Base-by-base conservation (phyloP, 2,113 vertebrate species). In the Grus americana region DNA sequence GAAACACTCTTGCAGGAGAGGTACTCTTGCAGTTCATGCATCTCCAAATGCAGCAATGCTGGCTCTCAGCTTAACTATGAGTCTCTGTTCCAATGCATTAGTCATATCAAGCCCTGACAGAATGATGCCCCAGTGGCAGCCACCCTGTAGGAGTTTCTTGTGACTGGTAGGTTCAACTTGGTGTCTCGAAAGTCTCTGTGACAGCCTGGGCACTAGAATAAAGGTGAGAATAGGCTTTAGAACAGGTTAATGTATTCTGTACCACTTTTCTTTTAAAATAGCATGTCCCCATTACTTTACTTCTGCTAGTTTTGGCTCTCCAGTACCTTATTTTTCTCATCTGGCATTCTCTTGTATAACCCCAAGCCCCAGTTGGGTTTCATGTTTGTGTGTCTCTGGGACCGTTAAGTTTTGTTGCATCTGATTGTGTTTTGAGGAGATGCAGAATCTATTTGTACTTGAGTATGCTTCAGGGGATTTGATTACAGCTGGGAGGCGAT, bases 231-330 rank as follows among this genome's bases (percentile, higher is more conserved):
- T 15, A 67, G 32, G 8, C 7, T 29, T 36, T 59, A 42, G n/a
- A 49, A 66, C 3, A 61, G 17, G 8, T n/a, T 42, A 27, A 32
- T 54, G 4, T 27, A 7, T 47, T 50, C 59, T 80, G 24, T 40
- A 66, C 61, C 2, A 2, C 8, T 71, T 80, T 29, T 21, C 29
- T 75, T 83, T 71, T 65, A 23, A 74, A 75, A 40, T 38, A 36
- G 2, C 3, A 24, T 30, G 7, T 2, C 9, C 20, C 26, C 5
- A 4, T 59, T 63, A 34, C 5, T 62, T 6, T 52, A 18, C 4
- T 34, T 58, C 46, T 11, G 18, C 10, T 23, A 5, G 11, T 44
- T 65, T 17, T 65, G 46, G 10, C 12, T 38, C 17, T 84, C 11
- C 9, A 8, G 12, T 63, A 14, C 20, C 47, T 5, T 67, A 1